Evolutionary conservation across 2,797 vertebrate genomes (phyloP).

Genomic region (Gymnodraco acuticeps): DNA sequence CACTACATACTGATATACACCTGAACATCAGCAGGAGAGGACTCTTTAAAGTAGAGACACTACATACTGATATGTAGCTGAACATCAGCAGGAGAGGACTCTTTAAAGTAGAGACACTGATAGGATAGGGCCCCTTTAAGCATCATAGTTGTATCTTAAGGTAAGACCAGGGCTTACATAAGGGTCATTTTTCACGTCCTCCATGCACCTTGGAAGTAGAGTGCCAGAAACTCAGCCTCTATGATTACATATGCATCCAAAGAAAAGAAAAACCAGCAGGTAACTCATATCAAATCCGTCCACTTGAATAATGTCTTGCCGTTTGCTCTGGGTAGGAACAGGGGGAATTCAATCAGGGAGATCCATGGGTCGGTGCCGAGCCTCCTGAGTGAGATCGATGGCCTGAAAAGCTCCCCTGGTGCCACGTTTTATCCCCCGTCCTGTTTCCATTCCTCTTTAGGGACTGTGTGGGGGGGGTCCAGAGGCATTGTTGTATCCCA

Average conservation of each 20-base stretch:
- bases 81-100: no score
- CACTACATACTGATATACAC: no score
- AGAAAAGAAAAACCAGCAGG: constrained; percentile 10
- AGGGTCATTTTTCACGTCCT: no score
- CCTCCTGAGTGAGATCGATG: constrained; percentile 76
- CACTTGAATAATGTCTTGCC: constrained; percentile 30
- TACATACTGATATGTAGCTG: no score
- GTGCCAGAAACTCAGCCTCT: no score
- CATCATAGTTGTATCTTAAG: no score
- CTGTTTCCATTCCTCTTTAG: constrained; percentile 58
- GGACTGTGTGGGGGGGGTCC: constrained; percentile 12
- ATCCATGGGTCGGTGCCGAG: constrained; percentile 51
- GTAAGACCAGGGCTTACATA: no score
- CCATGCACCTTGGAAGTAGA: no score
- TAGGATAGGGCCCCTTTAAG: no score
- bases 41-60: no score
- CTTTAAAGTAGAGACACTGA: no score
- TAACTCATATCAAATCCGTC: constrained; percentile 14
- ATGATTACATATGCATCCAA: constrained; percentile 13
- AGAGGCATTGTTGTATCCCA: constrained; percentile 45
- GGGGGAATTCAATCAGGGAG: constrained; percentile 71
- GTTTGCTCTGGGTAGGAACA: constrained; percentile 51
- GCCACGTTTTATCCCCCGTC: constrained; percentile 54
- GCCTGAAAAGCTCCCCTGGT: constrained; percentile 49
- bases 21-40: no score